These are phyloP conservation scores for Beaufortia kweichowensis DNA, from an alignment of 2,113 vertebrate species.

Conservation along the genomic window DNA sequence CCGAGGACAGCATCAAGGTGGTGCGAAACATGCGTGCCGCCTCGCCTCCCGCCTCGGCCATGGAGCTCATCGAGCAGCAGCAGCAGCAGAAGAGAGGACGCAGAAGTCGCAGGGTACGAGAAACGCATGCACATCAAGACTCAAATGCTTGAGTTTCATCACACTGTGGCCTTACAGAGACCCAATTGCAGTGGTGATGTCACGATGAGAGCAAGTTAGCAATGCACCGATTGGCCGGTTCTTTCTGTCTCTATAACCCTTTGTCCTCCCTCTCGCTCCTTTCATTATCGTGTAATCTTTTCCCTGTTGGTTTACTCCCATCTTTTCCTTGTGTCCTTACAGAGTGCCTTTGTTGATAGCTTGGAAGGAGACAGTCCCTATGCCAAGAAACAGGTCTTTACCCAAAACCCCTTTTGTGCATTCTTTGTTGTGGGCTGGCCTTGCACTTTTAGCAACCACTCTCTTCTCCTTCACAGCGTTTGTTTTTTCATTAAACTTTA, in stretches of 20 bases:
- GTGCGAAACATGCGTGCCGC: conserved; percentile 88
- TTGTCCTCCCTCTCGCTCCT: conserved; percentile 29
- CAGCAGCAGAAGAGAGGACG: conserved; percentile 87
- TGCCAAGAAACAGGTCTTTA: conserved; percentile 83
- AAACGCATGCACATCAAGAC: conserved; percentile 11
- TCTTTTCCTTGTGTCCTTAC: conserved; percentile 80
- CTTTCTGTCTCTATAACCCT: conserved; percentile 15
- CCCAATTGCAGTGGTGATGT: conserved; percentile 4
- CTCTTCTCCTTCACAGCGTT: conserved; percentile 46
- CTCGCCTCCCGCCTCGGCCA: conserved; percentile 86
- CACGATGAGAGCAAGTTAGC: conserved; percentile 11
- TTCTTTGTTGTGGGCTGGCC: conserved; percentile 72
- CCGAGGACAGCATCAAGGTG: conserved; percentile 95
- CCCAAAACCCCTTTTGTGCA: conserved; percentile 71
- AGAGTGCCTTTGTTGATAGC: conserved; percentile 86
- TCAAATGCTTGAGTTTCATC: background rate
- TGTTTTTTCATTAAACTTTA: conserved; percentile 40
- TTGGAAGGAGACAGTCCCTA: conserved; percentile 85
- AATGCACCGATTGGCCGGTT: conserved; percentile 2
- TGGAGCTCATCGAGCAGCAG: conserved; percentile 90
- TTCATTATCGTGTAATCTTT: conserved; percentile 32
- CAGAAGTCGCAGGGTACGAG: conserved; percentile 84
- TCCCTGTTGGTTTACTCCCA: conserved; percentile 58
- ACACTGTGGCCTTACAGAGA: conserved; percentile 24
- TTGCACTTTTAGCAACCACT: conserved; percentile 58